phyloP scores from a whole-genome alignment of 2,888 invertebrate genomes.

The Papilio gigon region DNA sequence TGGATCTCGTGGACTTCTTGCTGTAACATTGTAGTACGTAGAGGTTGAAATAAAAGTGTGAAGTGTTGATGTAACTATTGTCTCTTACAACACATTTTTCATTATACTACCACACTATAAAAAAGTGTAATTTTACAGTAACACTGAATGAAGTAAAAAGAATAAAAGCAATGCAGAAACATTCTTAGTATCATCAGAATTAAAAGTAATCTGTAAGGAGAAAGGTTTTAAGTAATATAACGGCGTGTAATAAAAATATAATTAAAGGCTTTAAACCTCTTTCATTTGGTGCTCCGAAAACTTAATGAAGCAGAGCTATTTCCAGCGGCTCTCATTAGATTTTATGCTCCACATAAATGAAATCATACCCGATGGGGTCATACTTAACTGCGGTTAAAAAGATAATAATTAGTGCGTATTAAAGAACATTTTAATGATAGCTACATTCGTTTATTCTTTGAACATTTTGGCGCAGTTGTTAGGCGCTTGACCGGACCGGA shows the following conservation, averaged over 20 bases:
- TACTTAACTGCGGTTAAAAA: not conserved
- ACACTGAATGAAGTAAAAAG: not conserved
- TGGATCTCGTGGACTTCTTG: slow-evolving; percentile 38
- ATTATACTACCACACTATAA: not conserved
- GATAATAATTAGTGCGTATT: slow-evolving; percentile 31
- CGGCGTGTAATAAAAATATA: slow-evolving; percentile 15
- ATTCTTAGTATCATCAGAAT: not conserved
- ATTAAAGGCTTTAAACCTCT: slow-evolving; percentile 23
- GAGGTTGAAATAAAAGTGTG: slow-evolving; percentile 15
- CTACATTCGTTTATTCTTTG: slow-evolving; percentile 15
- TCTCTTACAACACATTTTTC: slow-evolving; percentile 17
- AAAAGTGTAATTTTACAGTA: not conserved
- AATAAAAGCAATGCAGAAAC: not conserved
- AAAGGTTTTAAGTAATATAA: slow-evolving; percentile 45
- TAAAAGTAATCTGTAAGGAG: slow-evolving; percentile 24
- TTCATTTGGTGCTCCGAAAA: slow-evolving; percentile 50
- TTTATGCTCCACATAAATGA: slow-evolving; percentile 55
- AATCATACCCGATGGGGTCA: slow-evolving; percentile 24
- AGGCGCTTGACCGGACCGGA: no score
- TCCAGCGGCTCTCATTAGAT: slow-evolving; percentile 71
- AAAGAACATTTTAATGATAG: slow-evolving; percentile 25
- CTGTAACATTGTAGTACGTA: slow-evolving; percentile 35
- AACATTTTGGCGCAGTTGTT: not conserved
- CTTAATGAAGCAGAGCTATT: slow-evolving; percentile 67
- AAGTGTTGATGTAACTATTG: slow-evolving; percentile 21